These are phyloP conservation scores for Stomatorhinus walkeri DNA, from an alignment of 2,797 vertebrate species.

Conservation along the genomic window DNA sequence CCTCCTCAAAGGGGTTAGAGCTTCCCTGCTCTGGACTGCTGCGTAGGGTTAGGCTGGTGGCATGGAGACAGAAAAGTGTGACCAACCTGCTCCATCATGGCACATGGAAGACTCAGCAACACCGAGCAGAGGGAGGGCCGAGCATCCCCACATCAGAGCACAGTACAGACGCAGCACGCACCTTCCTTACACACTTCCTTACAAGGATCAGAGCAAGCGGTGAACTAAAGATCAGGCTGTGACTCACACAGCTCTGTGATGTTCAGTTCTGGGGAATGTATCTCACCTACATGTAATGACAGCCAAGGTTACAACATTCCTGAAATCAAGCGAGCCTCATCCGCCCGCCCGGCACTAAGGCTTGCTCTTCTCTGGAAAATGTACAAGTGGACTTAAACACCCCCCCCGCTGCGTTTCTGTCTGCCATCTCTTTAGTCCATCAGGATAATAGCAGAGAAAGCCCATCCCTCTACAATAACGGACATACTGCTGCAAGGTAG, in stretches of 20 bases:
- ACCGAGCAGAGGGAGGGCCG: not conserved
- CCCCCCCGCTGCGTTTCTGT: not conserved
- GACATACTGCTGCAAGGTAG: not conserved
- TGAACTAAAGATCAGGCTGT: not conserved
- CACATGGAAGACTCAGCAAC: not conserved
- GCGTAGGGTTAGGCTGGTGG: conserved; percentile 78
- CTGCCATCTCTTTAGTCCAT: not conserved
- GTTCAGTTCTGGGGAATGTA: not conserved
- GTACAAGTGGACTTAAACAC: not conserved
- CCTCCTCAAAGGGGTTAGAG: conserved; percentile 93
- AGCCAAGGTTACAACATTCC: not conserved
- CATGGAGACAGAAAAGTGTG: conserved; percentile 74
- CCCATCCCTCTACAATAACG: not conserved
- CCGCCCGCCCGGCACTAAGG: no score
- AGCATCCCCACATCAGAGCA: not conserved
- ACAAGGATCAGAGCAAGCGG: not conserved
- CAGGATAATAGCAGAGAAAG: not conserved
- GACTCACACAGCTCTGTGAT: not conserved
- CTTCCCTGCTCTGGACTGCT: conserved; percentile 73
- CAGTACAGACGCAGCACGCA: not conserved
- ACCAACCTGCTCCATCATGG: conserved; percentile 24
- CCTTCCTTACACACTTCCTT: not conserved
- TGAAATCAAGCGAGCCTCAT: not conserved
- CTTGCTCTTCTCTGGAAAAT: not conserved
- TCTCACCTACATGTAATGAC: not conserved